Evolutionary conservation across 64 coral and sea anemone genomes (phyloP).

Genomic region (Porites australiensis): DNA sequence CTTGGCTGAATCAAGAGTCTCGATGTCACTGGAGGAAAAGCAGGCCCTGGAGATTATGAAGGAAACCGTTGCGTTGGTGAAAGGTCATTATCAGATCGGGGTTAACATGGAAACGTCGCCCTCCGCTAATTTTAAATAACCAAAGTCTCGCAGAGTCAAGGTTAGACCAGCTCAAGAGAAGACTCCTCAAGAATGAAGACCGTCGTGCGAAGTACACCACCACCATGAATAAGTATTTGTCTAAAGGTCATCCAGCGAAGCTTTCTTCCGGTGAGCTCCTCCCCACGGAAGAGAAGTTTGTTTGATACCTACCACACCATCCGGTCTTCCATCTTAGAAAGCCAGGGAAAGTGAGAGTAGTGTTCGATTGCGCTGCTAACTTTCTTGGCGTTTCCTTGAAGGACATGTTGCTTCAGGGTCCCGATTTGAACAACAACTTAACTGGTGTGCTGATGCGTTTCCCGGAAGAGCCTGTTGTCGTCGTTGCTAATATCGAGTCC

Average conservation of each 20-base stretch:
- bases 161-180: not conserved
- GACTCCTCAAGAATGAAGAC: not conserved
- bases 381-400: not conserved
- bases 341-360: not conserved
- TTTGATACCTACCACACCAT: conserved; percentile 33
- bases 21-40: conserved; percentile 50
- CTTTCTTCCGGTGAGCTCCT: not conserved
- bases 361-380: conserved; percentile 14
- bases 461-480: not conserved
- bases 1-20: not conserved
- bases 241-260: not conserved
- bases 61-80: not conserved
- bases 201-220: not conserved
- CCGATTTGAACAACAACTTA: not conserved
- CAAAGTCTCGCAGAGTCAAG: not conserved
- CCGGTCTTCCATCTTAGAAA: conserved; percentile 17
- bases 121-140: conserved; percentile 13
- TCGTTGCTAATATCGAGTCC: not conserved
- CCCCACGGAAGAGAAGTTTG: not conserved
- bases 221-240: not conserved
- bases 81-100: conserved; percentile 21
- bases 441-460: not conserved
- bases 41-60: conserved; percentile 31
- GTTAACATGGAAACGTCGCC: conserved; percentile 27
- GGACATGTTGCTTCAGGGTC: conserved; percentile 3